Base-by-base conservation (phyloP, 92 coral and sea anemone genomes). In the Porites cylindrica region DNA sequence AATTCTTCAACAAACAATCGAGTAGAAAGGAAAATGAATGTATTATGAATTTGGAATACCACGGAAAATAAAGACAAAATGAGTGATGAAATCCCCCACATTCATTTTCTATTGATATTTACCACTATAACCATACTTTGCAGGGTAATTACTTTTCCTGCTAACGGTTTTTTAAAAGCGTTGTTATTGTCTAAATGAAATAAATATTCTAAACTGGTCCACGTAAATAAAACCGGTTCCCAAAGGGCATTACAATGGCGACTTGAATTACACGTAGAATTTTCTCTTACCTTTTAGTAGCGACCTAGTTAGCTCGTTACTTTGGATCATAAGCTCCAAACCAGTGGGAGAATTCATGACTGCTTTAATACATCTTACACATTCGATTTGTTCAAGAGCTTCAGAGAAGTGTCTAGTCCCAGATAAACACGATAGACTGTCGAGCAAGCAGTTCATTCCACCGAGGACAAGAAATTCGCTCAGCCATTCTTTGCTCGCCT, bases 341-440 rank as follows among this genome's bases (percentile, higher is more conserved):
- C 98, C 98, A 71, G 76, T 83, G 7, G 92, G 77, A 0, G 98
- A 94, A 82, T 94, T 96, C 86, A 96, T 86, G 3, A 94, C 98
- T 8, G 96, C 96, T 79, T 96, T 96, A 60, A 96, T 94, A 62
- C 98, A 91, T 12, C 95, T 87, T 1, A 94, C 92, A 24, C 98
- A 95, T 79, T 96, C 98, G 20, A 94, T 66, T 43, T 91, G 95
- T 8, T 88, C 95, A 20, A 94, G 64, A 26, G 96, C 93, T 24
- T 82, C 94, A 13, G 90, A 75, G 54, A 96, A 92, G 18, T 85
- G 69, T 20, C 72, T 86, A 18, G 80, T 54, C 51, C 90, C 81
- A 20, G 94, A 85, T 16, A 94, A 79, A 72, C 87, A 56, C 53
- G 91, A 79, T 56, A 96, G 70, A 1, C 94, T 84, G 32, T 90